Conservation (phyloP, 92 coral and sea anemone species). For the Parazoanthus darwini region DNA sequence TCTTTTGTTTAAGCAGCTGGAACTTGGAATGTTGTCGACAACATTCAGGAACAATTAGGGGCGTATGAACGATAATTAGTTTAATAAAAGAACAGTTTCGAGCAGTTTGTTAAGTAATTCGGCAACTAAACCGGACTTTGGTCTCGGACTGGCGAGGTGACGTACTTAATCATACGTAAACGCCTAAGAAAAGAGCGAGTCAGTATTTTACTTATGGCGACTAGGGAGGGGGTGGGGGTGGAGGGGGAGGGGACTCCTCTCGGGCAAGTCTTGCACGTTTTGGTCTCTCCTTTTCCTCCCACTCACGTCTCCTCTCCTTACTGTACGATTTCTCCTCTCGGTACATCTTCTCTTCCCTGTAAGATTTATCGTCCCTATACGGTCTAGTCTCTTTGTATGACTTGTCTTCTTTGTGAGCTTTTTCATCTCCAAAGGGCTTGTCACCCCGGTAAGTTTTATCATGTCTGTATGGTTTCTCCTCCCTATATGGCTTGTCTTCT, state of each 20-base stretch:
- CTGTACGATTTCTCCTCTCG: slow-evolving; percentile 61
- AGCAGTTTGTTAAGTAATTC: no score
- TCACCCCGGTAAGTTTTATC: slow-evolving; percentile 8
- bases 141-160: no score
- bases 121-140: no score
- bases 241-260: slow-evolving; percentile 97
- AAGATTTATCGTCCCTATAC: slow-evolving; percentile 31
- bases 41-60: no score
- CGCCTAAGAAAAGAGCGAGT: no score
- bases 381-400: slow-evolving; percentile 16
- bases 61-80: no score
- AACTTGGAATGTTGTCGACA: no score
- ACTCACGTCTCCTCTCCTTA: slow-evolving; percentile 72
- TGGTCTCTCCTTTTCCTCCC: slow-evolving; percentile 63
- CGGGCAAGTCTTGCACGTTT: slow-evolving; percentile 68
- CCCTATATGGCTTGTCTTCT: background rate
- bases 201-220: no score
- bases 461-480: slow-evolving; percentile 25
- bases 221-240: slow-evolving; percentile 87
- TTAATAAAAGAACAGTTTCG: no score
- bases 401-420: slow-evolving; percentile 12
- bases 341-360: slow-evolving; percentile 33
- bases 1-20: no score
- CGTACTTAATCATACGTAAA: no score
- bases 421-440: slow-evolving; percentile 25